phyloP scores from a whole-genome alignment of 2,797 vertebrate species.

The Smutsia gigantea region DNA sequence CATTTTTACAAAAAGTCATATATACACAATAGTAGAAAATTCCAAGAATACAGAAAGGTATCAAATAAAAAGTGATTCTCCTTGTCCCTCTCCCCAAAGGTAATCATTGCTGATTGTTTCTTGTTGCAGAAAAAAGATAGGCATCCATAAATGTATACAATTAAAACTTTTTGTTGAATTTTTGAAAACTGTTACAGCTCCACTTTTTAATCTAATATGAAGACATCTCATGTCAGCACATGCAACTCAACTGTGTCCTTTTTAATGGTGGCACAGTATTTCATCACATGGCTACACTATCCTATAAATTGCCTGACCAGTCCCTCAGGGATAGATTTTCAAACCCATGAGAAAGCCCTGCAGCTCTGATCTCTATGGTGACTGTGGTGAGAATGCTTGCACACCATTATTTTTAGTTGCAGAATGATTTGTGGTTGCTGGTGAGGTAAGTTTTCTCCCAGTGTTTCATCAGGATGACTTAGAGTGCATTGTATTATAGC shows the following conservation, averaged over 20 bases:
- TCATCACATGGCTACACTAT: background rate
- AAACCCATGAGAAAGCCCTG: background rate
- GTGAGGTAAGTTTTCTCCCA: background rate
- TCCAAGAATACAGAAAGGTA: background rate
- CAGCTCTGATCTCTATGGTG: background rate
- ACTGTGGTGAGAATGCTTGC: background rate
- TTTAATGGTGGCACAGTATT: background rate
- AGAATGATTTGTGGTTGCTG: background rate
- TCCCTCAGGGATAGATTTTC: background rate
- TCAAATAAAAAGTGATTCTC: background rate
- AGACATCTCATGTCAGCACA: background rate
- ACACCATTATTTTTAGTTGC: background rate
- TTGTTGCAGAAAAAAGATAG: background rate
- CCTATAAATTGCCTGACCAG: background rate
- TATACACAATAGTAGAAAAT: background rate
- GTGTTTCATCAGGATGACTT: background rate
- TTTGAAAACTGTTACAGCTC: background rate
- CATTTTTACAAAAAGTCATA: slow-evolving; percentile 38
- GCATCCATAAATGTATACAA: background rate
- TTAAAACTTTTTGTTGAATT: background rate
- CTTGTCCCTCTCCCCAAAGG: background rate
- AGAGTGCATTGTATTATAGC: fast-evolving
- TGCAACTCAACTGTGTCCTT: background rate
- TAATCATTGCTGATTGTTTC: background rate
- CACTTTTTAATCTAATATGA: background rate